phyloP scores from a whole-genome alignment of 2,113 vertebrate genomes.

The Coptodon bakossiorum region DNA sequence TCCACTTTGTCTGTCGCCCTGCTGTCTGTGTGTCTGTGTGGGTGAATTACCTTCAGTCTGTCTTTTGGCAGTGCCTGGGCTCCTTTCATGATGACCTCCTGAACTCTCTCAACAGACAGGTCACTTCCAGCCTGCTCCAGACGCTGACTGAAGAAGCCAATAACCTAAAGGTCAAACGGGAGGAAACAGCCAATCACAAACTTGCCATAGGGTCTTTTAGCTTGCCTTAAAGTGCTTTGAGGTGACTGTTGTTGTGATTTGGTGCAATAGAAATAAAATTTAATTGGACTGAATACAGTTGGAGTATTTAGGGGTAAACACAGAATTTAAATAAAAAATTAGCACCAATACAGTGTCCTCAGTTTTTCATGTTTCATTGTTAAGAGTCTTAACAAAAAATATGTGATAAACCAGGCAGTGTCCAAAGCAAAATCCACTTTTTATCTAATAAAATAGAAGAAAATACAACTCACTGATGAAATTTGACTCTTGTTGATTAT shows the following conservation, averaged over 20 bases:
- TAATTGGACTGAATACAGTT: background rate
- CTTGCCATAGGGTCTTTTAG: background rate
- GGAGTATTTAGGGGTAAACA: background rate
- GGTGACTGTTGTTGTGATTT: background rate
- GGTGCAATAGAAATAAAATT: background rate
- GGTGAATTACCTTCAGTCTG: slow-evolving; percentile 84
- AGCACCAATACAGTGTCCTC: background rate
- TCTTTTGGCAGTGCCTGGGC: slow-evolving; percentile 91
- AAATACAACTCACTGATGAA: background rate
- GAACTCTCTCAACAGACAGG: slow-evolving; percentile 92
- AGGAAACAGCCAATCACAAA: slow-evolving; percentile 6
- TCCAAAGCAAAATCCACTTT: background rate
- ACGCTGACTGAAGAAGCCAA: slow-evolving; percentile 92
- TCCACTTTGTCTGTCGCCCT: background rate
- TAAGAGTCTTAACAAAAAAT: background rate
- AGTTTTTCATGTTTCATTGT: background rate
- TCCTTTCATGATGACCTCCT: slow-evolving; percentile 98
- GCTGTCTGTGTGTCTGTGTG: background rate
- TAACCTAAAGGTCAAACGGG: slow-evolving; percentile 74
- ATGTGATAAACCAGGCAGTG: background rate
- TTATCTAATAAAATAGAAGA: background rate
- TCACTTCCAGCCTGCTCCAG: slow-evolving; percentile 91
- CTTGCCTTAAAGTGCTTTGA: background rate
- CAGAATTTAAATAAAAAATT: background rate
- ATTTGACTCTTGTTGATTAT: background rate